Evolutionary conservation across 2,888 invertebrate genomes (phyloP).

Genomic region (Yponomeuta sedellus): DNA sequence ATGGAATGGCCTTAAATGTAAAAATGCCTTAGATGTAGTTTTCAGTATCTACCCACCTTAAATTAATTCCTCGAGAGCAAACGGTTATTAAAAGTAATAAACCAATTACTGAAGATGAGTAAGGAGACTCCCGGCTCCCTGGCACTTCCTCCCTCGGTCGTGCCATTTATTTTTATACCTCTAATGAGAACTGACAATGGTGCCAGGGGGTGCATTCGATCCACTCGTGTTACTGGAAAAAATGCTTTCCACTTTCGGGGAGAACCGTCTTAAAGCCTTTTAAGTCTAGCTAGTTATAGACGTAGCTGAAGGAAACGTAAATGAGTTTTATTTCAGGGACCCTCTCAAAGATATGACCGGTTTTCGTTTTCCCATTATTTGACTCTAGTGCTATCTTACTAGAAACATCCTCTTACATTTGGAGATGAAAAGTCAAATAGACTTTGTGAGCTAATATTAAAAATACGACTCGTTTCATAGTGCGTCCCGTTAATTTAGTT

Average conservation of each 20-base stretch:
- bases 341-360: not conserved
- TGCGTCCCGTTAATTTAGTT: too few species aligned
- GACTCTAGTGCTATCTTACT: not conserved
- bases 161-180: constrained; percentile 62
- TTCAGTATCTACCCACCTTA: not conserved
- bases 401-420: too few species aligned
- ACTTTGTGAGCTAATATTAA: too few species aligned
- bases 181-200: constrained; percentile 62
- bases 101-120: constrained; percentile 26
- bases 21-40: too few species aligned
- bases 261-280: not conserved
- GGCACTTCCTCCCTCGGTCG: constrained; percentile 39
- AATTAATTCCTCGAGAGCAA: constrained; percentile 25
- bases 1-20: too few species aligned
- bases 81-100: constrained; percentile 32
- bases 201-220: not conserved
- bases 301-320: not conserved
- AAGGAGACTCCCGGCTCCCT: constrained; percentile 33
- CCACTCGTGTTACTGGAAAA: not conserved
- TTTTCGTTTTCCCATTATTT: not conserved
- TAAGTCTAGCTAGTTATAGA: not conserved
- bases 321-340: not conserved
- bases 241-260: not conserved
- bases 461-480: too few species aligned
- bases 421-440: too few species aligned